Evolutionary conservation across 2,888 invertebrate genomes (phyloP).

Genomic region (Exephanes ischioxanthus): DNA sequence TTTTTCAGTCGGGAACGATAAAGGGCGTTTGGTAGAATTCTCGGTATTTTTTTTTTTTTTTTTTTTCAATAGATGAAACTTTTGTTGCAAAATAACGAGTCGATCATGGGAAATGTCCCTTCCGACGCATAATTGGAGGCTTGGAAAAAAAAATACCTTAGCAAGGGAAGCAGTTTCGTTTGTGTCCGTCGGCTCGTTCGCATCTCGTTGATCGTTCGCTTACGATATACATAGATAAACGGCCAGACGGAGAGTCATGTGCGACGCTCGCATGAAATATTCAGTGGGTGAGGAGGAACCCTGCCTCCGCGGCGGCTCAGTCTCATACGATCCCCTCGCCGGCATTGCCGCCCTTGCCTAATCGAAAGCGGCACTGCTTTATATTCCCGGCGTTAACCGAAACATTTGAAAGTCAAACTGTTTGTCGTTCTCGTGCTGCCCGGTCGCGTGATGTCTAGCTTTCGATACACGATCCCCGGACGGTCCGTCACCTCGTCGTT

Average conservation of each 20-base stretch:
- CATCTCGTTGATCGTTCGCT: constrained; percentile 13
- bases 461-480: constrained; percentile 62
- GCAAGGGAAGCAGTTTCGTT: constrained; percentile 3
- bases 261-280: constrained; percentile 73
- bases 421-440: constrained; percentile 68
- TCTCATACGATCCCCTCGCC: constrained; percentile 8
- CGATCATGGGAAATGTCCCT: not conserved
- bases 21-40: not conserved
- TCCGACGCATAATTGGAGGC: constrained; percentile 4
- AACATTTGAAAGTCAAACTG: constrained; percentile 78
- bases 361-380: constrained; percentile 74
- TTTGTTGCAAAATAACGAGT: not conserved
- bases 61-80: not conserved
- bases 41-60: not conserved
- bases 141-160: constrained; percentile 6
- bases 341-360: constrained; percentile 61
- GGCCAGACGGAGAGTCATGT: constrained; percentile 40
- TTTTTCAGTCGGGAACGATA: too few relatives aligned
- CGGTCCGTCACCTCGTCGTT: constrained; percentile 51
- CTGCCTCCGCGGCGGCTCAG: constrained; percentile 50
- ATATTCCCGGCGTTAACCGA: constrained; percentile 72
- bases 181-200: constrained; percentile 23
- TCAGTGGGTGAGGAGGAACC: constrained; percentile 69
- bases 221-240: constrained; percentile 30
- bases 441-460: constrained; percentile 63